These are phyloP conservation scores for Andricus curvator DNA, from an alignment of 2,888 invertebrate genomes.

Conservation along the genomic window DNA sequence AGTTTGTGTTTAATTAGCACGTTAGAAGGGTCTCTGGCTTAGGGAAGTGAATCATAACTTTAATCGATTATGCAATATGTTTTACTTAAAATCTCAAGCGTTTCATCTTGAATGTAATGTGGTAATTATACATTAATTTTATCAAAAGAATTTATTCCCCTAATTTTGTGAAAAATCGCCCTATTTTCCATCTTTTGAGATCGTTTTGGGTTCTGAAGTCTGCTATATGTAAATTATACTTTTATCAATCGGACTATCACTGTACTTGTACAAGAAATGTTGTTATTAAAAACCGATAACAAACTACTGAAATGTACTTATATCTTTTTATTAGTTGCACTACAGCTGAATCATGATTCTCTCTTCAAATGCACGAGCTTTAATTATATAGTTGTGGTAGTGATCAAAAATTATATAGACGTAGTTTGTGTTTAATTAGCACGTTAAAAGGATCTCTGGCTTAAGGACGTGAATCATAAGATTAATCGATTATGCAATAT, in stretches of 20 bases:
- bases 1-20: conserved; percentile 53
- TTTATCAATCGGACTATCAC: too few relatives aligned
- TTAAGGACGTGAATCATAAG: conserved; percentile 54
- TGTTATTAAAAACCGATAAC: conserved; percentile 15
- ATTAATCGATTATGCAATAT: conserved; percentile 44
- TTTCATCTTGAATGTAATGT: too few relatives aligned
- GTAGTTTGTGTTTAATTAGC: conserved; percentile 52
- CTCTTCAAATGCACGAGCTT: conserved; percentile 37
- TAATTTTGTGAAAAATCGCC: too few relatives aligned
- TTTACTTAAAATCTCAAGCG: too few relatives aligned
- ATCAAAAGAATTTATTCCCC: too few relatives aligned
- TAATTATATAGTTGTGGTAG: conserved; percentile 52
- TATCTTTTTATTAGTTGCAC: conserved; percentile 26
- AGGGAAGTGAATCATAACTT: conserved; percentile 54
- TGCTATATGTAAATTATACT: too few relatives aligned
- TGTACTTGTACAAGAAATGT: neutral
- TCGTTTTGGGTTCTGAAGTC: too few relatives aligned
- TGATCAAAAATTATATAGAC: conserved; percentile 52
- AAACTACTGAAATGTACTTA: conserved; percentile 21
- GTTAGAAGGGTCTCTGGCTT: conserved; percentile 54
- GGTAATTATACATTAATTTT: too few relatives aligned
- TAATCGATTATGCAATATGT: conserved; percentile 42
- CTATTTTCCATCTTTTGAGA: too few relatives aligned
- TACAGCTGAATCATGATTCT: conserved; percentile 12
- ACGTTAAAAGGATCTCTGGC: conserved; percentile 54